Evolutionary conservation across 2,113 vertebrate genomes (phyloP).

Genomic region (Actenoides hombroni): DNA sequence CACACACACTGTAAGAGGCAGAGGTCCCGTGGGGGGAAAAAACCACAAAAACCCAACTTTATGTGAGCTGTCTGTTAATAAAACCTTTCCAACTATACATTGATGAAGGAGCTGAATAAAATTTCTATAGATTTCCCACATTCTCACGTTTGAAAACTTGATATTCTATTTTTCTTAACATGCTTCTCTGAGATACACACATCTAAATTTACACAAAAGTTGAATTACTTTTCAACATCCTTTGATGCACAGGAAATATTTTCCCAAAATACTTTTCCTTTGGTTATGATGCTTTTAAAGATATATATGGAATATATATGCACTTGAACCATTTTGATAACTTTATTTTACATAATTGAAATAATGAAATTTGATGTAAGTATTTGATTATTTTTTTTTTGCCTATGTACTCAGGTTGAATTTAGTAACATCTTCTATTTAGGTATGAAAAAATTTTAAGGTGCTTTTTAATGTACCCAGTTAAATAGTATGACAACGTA

Average conservation of each 20-base stretch:
- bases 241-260: not conserved
- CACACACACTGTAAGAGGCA: not conserved
- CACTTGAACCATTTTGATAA: not conserved
- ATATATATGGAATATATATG: not conserved
- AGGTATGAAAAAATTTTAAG: not conserved
- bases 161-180: not conserved
- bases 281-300: not conserved
- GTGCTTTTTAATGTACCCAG: not conserved
- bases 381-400: not conserved
- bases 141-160: not conserved
- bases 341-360: not conserved
- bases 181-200: not conserved
- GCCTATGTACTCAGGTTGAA: not conserved
- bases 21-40: not conserved
- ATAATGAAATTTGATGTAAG: not conserved
- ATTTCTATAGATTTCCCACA: not conserved
- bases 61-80: not conserved
- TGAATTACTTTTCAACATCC: not conserved
- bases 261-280: not conserved
- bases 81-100: not conserved
- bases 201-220: not conserved
- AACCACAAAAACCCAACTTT: not conserved
- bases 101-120: not conserved
- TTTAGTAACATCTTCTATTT: not conserved
- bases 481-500: not conserved